Evolutionary conservation across 2,888 invertebrate genomes (phyloP).

Genomic region (Cremastinae sp.): DNA sequence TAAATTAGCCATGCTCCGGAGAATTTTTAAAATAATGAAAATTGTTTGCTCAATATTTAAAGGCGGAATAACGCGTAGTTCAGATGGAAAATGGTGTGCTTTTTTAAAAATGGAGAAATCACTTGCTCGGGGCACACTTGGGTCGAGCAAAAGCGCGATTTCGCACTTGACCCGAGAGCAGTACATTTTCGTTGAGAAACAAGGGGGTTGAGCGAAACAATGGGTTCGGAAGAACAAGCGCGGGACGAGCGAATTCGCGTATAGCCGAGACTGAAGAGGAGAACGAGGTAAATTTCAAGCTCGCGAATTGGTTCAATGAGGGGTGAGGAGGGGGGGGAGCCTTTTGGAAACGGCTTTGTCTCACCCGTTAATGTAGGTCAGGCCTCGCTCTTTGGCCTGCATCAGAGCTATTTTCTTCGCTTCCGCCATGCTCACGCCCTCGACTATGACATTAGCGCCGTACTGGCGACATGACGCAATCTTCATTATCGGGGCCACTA

Average conservation of each 20-base stretch:
- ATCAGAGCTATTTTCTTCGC: conserved; percentile 90
- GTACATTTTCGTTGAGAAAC: conserved; percentile 12
- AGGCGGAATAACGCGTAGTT: neutral
- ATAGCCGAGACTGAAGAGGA: conserved; percentile 31
- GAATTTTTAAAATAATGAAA: no score
- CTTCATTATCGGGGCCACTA: conserved; percentile 97
- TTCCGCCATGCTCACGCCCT: conserved; percentile 92
- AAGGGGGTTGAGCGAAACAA: conserved; percentile 42
- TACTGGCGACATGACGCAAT: conserved; percentile 92
- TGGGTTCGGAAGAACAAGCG: neutral
- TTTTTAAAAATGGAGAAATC: conserved; percentile 11
- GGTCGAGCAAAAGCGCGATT: conserved; percentile 16
- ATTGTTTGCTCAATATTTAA: neutral
- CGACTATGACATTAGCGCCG: conserved; percentile 91
- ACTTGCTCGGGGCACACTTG: neutral
- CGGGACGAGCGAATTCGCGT: conserved; percentile 15
- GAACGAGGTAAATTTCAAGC: conserved; percentile 3
- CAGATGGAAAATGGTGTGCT: neutral
- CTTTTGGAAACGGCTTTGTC: conserved; percentile 56
- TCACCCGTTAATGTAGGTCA: conserved; percentile 94
- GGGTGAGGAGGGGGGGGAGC: no score
- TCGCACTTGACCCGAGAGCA: conserved; percentile 26
- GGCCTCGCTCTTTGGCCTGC: conserved; percentile 86
- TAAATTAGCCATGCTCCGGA: no score
- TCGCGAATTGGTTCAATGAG: conserved; percentile 11